Conservation (phyloP, 2,797 vertebrate species). For the Cossypha polioptera region DNA sequence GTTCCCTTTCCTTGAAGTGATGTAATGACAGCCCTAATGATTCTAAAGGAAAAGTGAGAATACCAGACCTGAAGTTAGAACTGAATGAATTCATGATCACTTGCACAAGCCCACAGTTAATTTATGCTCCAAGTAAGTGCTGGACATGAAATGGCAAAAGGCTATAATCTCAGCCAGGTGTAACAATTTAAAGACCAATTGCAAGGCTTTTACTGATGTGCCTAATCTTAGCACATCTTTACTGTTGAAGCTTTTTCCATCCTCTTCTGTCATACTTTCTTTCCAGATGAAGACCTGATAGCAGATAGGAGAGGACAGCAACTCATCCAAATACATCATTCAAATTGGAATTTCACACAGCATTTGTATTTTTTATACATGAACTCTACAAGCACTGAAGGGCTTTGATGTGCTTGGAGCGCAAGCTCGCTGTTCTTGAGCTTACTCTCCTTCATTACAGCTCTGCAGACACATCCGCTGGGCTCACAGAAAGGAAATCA, state of each 20-base stretch:
- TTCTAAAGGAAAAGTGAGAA: neutral
- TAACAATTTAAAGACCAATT: neutral
- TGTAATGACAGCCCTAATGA: neutral
- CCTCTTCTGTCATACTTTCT: neutral
- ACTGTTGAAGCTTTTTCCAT: neutral
- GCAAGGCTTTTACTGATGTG: neutral
- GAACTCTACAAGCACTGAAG: neutral
- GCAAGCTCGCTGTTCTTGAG: neutral
- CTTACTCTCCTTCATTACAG: conserved; percentile 1
- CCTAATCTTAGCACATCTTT: conserved; percentile 2
- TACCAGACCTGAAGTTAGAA: conserved; percentile 1
- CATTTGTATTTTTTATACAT: neutral
- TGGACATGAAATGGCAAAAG: neutral
- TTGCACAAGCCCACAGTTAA: conserved; percentile 6
- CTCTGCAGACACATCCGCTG: conserved; percentile 4
- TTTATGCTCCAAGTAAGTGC: neutral
- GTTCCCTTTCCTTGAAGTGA: conserved; percentile 50
- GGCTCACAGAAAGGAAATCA: neutral
- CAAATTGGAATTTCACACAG: neutral
- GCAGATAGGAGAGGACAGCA: neutral
- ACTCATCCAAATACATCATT: neutral
- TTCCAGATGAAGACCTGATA: neutral
- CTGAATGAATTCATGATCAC: neutral
- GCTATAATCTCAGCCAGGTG: neutral
- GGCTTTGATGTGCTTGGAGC: neutral